Percentiles rank a stretch among this genome's conserved stretches.
Conservation (phyloP, 64 coral and sea anemone genomes). For the Anthopleura sola region DNA sequence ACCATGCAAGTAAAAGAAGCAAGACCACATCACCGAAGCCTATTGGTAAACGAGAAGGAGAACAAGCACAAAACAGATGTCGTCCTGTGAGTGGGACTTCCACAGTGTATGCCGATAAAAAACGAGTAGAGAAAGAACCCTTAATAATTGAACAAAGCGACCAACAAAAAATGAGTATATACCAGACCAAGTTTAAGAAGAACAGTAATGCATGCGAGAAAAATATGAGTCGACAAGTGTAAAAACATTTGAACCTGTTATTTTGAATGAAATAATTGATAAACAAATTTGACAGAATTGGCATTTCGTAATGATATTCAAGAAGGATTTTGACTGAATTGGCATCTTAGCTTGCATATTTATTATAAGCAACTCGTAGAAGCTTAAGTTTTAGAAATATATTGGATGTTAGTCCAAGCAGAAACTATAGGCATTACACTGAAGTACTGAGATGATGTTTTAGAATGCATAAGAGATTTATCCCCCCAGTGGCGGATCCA, state of each 20-base stretch:
- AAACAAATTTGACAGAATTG: background rate
- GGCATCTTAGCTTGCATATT: too few relatives aligned
- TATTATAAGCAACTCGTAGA: too few relatives aligned
- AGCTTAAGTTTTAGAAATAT: too few relatives aligned
- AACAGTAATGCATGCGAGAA: background rate
- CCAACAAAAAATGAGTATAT: background rate
- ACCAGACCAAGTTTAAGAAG: background rate
- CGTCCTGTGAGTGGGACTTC: background rate
- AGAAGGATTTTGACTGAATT: too few relatives aligned
- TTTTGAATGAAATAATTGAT: too few relatives aligned
- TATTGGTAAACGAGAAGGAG: too few relatives aligned
- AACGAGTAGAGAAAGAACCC: background rate
- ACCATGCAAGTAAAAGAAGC: background rate
- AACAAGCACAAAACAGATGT: background rate
- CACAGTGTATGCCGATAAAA: background rate
- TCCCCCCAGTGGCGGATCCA: too few relatives aligned
- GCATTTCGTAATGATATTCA: too few relatives aligned
- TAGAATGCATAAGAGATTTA: too few relatives aligned
- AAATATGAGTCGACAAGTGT: background rate
- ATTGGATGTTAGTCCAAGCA: too few relatives aligned
- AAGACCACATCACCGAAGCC: background rate
- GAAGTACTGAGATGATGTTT: too few relatives aligned
- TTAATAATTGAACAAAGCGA: background rate
- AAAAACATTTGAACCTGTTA: background rate
- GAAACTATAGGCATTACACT: too few relatives aligned